Conservation (phyloP, 2,888 invertebrate species). For the Celastrina argiolus region DNA sequence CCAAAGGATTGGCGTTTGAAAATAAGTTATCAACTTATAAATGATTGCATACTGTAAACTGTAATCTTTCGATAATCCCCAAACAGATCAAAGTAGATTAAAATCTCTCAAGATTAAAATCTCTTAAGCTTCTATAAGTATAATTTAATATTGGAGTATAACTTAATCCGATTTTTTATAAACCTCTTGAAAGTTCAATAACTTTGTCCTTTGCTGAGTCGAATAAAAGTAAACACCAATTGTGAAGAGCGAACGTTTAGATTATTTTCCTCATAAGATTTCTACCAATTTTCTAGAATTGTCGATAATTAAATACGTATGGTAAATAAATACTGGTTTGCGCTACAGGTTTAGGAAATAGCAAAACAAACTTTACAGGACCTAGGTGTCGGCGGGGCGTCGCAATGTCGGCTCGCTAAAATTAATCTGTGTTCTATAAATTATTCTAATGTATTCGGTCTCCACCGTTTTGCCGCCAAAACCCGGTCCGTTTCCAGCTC, state of each 20-base stretch:
- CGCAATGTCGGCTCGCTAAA: slow-evolving; percentile 37
- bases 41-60: background rate
- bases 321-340: slow-evolving; percentile 8
- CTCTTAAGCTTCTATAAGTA: background rate
- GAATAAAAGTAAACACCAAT: background rate
- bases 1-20: background rate
- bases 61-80: background rate
- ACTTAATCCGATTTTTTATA: background rate
- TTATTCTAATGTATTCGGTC: slow-evolving; percentile 42
- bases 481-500: slow-evolving; percentile 46
- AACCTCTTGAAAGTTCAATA: slow-evolving; percentile 15
- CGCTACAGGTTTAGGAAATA: slow-evolving; percentile 1
- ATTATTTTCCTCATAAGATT: slow-evolving; percentile 7
- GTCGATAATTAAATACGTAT: background rate
- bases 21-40: background rate
- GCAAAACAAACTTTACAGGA: background rate
- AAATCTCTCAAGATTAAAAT: too few relatives aligned
- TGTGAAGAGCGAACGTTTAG: background rate
- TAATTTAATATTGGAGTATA: background rate
- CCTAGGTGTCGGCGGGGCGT: slow-evolving; percentile 31
- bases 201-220: background rate
- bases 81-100: background rate
- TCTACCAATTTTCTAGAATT: slow-evolving; percentile 6
- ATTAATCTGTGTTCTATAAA: slow-evolving; percentile 36
- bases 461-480: slow-evolving; percentile 34